Evolutionary conservation across 2,888 invertebrate genomes (phyloP).

Genomic region (Ernsta delagoae): DNA sequence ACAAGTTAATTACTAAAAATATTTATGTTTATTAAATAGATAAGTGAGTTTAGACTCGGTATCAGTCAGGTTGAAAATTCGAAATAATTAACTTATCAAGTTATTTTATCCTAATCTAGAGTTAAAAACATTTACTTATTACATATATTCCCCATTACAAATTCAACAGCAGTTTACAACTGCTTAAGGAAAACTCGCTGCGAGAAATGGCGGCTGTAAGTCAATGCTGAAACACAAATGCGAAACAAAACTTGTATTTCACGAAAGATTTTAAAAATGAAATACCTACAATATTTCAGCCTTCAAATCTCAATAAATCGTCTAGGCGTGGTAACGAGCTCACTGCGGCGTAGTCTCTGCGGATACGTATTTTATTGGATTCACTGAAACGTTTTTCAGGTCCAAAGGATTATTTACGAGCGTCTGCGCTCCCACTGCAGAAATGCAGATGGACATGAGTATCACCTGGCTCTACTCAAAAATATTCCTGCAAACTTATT

Average conservation of each 20-base stretch:
- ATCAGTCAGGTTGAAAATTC: too few species aligned
- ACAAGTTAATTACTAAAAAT: too few species aligned
- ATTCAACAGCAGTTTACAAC: background rate
- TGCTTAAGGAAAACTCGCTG: constrained; percentile 4
- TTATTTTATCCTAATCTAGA: background rate
- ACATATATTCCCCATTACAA: background rate
- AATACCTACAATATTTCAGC: constrained; percentile 83
- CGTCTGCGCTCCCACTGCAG: constrained; percentile 78
- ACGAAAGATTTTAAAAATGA: constrained; percentile 78
- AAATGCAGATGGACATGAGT: constrained; percentile 78
- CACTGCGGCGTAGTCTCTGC: constrained; percentile 83
- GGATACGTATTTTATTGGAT: constrained; percentile 85
- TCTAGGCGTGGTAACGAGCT: constrained; percentile 84
- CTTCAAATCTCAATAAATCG: constrained; percentile 85
- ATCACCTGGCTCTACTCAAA: constrained; percentile 47
- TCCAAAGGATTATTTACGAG: constrained; percentile 83
- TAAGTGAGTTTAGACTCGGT: too few species aligned
- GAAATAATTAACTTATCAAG: background rate
- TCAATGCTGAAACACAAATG: constrained; percentile 41
- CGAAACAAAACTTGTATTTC: constrained; percentile 62
- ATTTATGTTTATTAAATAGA: too few species aligned
- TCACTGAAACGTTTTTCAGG: constrained; percentile 84
- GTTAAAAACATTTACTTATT: background rate
- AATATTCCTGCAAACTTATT: constrained; percentile 32
- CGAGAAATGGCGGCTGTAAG: constrained; percentile 30